phyloP scores from a whole-genome alignment of 2,888 invertebrate genomes.

The Cabera pusaria region DNA sequence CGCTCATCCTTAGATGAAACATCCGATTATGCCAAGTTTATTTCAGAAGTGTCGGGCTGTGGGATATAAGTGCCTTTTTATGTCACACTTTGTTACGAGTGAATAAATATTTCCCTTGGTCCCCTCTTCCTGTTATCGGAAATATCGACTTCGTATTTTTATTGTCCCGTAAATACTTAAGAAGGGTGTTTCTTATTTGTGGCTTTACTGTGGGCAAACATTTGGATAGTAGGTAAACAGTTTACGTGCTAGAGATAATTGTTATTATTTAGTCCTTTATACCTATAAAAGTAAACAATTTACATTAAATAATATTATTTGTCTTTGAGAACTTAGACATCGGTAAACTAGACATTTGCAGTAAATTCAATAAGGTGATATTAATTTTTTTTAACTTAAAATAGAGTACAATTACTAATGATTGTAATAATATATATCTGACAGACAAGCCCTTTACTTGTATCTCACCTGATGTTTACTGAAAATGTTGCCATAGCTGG shows the following conservation, averaged over 20 bases:
- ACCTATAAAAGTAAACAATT: too few species aligned
- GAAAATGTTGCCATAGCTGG: too few species aligned
- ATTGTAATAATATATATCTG: too few species aligned
- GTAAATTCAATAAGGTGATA: too few species aligned
- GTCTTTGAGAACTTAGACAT: too few species aligned
- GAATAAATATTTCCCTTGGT: constrained; percentile 41
- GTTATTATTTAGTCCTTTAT: too few species aligned
- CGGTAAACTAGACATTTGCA: too few species aligned
- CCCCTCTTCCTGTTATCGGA: constrained; percentile 31
- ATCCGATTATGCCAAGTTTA: constrained; percentile 24
- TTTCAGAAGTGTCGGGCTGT: constrained; percentile 13
- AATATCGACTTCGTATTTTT: constrained; percentile 39
- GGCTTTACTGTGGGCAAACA: constrained; percentile 22
- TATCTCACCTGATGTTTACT: too few species aligned
- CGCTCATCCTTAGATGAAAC: constrained; percentile 1
- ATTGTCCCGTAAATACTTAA: constrained; percentile 37
- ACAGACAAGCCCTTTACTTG: too few species aligned
- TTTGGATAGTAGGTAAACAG: constrained; percentile 21
- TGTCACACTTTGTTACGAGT: constrained; percentile 37
- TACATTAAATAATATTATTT: too few species aligned
- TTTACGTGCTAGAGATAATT: constrained; percentile 13
- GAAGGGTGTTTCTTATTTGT: constrained; percentile 27
- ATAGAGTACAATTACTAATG: too few species aligned
- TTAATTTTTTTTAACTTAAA: too few species aligned
- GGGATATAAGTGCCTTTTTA: constrained; percentile 40